A percentile compares a stretch with the other conserved stretches of the same genome.
Evolutionary conservation across 2,888 invertebrate genomes (phyloP).

Genomic region (Homarus gammarus): DNA sequence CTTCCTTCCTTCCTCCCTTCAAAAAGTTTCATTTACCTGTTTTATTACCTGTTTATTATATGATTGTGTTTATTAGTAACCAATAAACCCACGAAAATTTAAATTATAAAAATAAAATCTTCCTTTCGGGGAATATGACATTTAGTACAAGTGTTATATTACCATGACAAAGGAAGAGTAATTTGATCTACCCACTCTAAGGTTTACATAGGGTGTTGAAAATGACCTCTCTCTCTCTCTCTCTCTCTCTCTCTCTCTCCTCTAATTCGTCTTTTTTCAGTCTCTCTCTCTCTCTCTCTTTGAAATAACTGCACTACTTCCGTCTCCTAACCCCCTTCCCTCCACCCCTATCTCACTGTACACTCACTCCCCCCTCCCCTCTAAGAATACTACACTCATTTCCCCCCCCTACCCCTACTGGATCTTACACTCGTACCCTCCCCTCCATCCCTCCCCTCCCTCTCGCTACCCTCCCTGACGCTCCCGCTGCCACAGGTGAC

Average conservation of each 20-base stretch:
- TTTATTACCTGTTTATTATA: too few species aligned
- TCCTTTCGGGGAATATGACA: too few species aligned
- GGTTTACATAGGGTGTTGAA: too few species aligned
- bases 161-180: too few species aligned
- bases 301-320: neutral
- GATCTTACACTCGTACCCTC: neutral
- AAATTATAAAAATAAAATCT: too few species aligned
- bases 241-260: constrained; percentile 3
- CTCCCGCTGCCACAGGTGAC: constrained; percentile 62
- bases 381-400: too few species aligned
- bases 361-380: neutral
- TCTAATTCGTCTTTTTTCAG: neutral
- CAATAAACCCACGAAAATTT: too few species aligned
- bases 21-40: too few species aligned
- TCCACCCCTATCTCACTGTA: neutral
- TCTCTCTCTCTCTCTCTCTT: constrained; percentile 10
- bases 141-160: too few species aligned
- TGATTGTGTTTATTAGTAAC: too few species aligned
- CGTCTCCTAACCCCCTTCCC: neutral
- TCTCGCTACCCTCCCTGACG: neutral
- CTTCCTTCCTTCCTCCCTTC: neutral
- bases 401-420: neutral
- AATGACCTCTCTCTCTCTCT: neutral
- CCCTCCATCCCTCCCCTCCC: neutral
- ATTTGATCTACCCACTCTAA: neutral